Conservation (phyloP, 2,888 invertebrate species). For the Gymnosoma rotundatum region DNA sequence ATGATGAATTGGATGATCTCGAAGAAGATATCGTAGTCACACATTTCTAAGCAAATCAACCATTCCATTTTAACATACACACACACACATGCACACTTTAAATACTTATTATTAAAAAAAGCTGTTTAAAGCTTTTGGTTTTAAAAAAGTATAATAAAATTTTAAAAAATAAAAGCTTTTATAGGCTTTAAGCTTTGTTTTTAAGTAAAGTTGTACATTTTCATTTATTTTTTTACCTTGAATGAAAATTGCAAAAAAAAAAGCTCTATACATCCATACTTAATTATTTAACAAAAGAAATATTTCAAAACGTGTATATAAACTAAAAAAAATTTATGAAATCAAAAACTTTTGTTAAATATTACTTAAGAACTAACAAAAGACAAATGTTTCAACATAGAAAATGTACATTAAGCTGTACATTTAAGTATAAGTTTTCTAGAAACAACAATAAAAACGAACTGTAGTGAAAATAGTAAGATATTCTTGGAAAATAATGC, state of each 20-base stretch:
- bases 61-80: slow-evolving; percentile 45
- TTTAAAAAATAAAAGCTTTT: slow-evolving; percentile 62
- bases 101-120: slow-evolving; percentile 56
- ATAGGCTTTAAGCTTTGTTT: slow-evolving; percentile 60
- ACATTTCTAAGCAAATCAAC: slow-evolving; percentile 85
- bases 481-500: slow-evolving; percentile 22
- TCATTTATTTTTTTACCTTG: slow-evolving; percentile 20
- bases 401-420: slow-evolving; percentile 36
- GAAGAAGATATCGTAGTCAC: slow-evolving; percentile 94
- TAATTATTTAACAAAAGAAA: too few relatives aligned
- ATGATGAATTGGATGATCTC: slow-evolving; percentile 93
- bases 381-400: slow-evolving; percentile 12
- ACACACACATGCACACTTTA: slow-evolving; percentile 38
- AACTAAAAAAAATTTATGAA: slow-evolving; percentile 51
- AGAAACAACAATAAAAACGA: slow-evolving; percentile 18
- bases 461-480: slow-evolving; percentile 68
- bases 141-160: slow-evolving; percentile 54
- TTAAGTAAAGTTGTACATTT: slow-evolving; percentile 63
- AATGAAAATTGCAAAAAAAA: slow-evolving; percentile 49
- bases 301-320: slow-evolving; percentile 64
- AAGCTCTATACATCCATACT: neutral
- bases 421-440: slow-evolving; percentile 18
- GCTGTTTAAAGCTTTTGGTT: slow-evolving; percentile 69
- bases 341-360: slow-evolving; percentile 57
- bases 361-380: slow-evolving; percentile 53